Evolutionary conservation across 2,888 invertebrate genomes (phyloP), one percentile per base, ranked within the genome.

Genomic region (Tetropium fuscum): DNA sequence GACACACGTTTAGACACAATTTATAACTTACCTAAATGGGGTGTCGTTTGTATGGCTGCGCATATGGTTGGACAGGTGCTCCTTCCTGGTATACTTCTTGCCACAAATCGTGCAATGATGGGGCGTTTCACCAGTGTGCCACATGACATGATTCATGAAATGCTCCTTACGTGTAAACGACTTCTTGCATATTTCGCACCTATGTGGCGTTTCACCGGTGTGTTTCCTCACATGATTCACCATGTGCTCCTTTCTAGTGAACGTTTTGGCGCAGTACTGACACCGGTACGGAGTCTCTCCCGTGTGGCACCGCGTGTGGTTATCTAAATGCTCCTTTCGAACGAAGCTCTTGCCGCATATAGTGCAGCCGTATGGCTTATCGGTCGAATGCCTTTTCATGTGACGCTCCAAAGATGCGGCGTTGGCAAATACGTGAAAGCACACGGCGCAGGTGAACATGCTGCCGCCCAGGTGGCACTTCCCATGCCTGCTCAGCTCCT

Each of bases 31-130:
- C 69, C 70, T 63, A 83, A 91, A 92, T 60, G 94, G 93, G 59
- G 93, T 93, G 82, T 94, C 94, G 79, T 93, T 93, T 67, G 93
- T 93, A 81, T 94, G 94, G 63, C 92, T 92, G 73, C 93, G 87
- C 90, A 93, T 91, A 83, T 94, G 94, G 83, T 93, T 93, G 74
- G 91, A 90, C 81, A 94, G 87, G 84, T 94, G 94, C 83, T 94
- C 94, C 84, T 93, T 93, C 74, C 94, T 88, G 69, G 93, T 93
- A 82, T 93, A 94, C 83, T 93, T 93, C 85, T 94, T 94, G 72
- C 92, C 92, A 82, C 93, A 93, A 74, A 92, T 89, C 82, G 90
- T 90, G 82, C 94, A 94, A 81, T 92, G 92, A 83, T 94, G 94
- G 64, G 92, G 93, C 68, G 93, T 93, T 84, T 93, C 93, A 80